Evolutionary conservation across 1,140 invertebrate species (phyloP).

Genomic region (Saccostrea glomerata): DNA sequence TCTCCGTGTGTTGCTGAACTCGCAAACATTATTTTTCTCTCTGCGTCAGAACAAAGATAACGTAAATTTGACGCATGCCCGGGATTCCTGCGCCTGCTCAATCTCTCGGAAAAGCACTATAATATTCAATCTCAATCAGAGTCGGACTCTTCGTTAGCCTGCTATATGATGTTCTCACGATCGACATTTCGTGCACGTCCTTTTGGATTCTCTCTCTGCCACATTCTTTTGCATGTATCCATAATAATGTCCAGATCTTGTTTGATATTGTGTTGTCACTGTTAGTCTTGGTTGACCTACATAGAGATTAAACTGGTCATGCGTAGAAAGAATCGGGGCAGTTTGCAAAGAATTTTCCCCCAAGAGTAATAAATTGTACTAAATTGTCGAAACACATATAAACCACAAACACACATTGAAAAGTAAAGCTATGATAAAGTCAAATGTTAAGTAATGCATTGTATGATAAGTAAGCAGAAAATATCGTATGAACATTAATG

Average conservation of each 20-base stretch:
- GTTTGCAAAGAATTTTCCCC: no score
- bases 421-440: no score
- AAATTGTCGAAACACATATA: no score
- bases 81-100: neutral
- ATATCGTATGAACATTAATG: no score
- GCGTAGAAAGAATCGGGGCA: no score
- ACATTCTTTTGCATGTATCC: neutral
- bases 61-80: neutral
- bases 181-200: neutral
- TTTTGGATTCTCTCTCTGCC: neutral
- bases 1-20: no score
- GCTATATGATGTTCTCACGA: neutral
- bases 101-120: neutral
- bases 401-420: no score
- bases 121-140: neutral
- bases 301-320: no score
- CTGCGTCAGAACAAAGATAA: neutral
- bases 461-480: no score
- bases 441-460: no score
- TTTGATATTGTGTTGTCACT: neutral
- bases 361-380: no score
- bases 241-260: neutral
- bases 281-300: neutral
- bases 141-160: neutral
- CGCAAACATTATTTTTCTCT: no score